These are phyloP conservation scores for Apotomis capreana DNA, from an alignment of 2,888 invertebrate genomes.

Conservation along the genomic window DNA sequence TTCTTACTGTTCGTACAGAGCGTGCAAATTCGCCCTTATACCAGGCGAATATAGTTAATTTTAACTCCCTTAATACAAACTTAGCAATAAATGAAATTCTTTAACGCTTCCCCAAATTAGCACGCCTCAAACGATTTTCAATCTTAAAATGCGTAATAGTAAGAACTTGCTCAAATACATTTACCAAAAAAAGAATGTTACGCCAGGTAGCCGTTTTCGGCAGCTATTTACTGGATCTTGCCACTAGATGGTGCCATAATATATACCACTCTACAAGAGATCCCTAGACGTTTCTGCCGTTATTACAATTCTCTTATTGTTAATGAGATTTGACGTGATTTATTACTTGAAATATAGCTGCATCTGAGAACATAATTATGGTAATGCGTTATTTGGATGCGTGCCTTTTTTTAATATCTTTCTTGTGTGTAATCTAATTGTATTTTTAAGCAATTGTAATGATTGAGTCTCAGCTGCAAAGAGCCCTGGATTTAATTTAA, in stretches of 20 bases:
- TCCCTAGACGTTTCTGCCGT: conserved; percentile 31
- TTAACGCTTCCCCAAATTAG: conserved; percentile 17
- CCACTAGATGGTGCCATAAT: conserved; percentile 36
- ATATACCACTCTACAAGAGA: conserved; percentile 29
- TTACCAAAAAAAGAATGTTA: background rate
- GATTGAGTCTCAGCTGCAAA: background rate
- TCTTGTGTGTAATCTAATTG: background rate
- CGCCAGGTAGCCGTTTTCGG: conserved; percentile 38
- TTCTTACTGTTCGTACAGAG: too few species aligned
- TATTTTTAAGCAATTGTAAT: background rate
- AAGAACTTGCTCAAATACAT: background rate
- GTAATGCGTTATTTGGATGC: conserved; percentile 13
- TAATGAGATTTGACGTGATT: conserved; percentile 32
- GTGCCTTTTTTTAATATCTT: background rate
- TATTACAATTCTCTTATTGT: conserved; percentile 33
- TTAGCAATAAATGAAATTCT: conserved; percentile 28
- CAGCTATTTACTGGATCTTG: conserved; percentile 26
- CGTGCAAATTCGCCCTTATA: conserved; percentile 5
- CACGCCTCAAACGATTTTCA: conserved; percentile 4
- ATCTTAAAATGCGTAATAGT: conserved; percentile 3
- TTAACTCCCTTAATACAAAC: conserved; percentile 23
- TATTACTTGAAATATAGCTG: conserved; percentile 29
- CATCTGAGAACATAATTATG: conserved; percentile 21
- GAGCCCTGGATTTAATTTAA: too few species aligned
- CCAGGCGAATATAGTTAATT: conserved; percentile 13